phyloP scores from a whole-genome alignment of 2,113 vertebrate genomes.

The Lepus timidus region DNA sequence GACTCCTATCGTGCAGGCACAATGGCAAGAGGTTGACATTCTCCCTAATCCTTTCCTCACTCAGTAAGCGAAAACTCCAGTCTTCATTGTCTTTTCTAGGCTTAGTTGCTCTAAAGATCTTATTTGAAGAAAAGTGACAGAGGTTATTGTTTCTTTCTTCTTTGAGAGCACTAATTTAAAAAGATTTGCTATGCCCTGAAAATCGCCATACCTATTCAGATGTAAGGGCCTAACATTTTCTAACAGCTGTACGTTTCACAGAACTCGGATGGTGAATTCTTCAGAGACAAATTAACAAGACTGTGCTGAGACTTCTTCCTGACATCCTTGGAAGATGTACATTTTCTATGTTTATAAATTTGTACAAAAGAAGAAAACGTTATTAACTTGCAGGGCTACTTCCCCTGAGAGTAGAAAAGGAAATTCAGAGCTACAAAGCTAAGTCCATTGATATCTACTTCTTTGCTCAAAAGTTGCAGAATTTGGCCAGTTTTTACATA shows the following conservation, averaged over 20 bases:
- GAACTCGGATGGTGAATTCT: neutral
- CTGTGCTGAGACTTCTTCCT: neutral
- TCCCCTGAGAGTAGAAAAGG: neutral
- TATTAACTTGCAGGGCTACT: neutral
- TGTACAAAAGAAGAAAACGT: neutral
- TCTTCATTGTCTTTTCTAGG: neutral
- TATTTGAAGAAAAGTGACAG: neutral
- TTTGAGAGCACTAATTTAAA: neutral
- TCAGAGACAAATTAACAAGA: slow-evolving; percentile 1
- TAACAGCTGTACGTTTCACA: neutral
- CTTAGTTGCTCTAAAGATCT: slow-evolving; percentile 13
- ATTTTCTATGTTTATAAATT: slow-evolving; percentile 36
- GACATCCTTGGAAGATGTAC: neutral
- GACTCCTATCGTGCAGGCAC: neutral
- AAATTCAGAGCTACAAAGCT: neutral
- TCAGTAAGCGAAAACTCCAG: neutral
- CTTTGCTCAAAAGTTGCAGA: neutral
- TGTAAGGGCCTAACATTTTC: neutral
- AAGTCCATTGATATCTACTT: neutral
- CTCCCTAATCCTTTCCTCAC: neutral
- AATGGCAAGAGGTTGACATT: neutral
- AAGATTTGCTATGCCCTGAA: neutral
- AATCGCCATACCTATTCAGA: neutral
- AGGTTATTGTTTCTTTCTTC: neutral
- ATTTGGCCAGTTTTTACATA: neutral